Percentiles rank a stretch among this genome's conserved stretches.
Evolutionary conservation across 2,113 vertebrate genomes (phyloP).

Genomic region (Procavia capensis): DNA sequence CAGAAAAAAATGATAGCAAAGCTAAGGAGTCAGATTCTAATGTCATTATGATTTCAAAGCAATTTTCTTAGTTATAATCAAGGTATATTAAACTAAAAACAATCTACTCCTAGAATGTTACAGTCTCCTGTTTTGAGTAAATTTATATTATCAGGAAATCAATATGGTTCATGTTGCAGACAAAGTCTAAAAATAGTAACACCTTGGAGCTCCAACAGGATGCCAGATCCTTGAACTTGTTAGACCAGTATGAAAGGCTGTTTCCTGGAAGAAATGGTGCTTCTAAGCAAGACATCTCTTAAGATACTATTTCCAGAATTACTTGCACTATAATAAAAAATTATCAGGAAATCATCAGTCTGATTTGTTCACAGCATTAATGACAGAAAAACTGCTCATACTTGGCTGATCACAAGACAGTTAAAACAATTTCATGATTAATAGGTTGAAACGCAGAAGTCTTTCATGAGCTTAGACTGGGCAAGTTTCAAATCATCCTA

Average conservation of each 20-base stretch:
- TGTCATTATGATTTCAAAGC: conserved; percentile 45
- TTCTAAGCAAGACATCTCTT: conserved; percentile 65
- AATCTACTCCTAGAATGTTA: conserved; percentile 70
- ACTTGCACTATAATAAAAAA: conserved; percentile 56
- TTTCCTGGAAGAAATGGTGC: conserved; percentile 80
- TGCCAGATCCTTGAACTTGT: conserved; percentile 78
- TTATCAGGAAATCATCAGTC: conserved; percentile 53
- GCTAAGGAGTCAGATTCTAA: conserved; percentile 50
- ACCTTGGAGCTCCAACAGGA: conserved; percentile 72
- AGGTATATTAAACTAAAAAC: conserved; percentile 74
- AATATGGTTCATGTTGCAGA: conserved; percentile 79
- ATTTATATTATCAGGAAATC: conserved; percentile 83
- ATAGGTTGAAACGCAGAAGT: not conserved
- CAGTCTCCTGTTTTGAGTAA: conserved; percentile 82
- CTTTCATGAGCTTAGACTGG: conserved; percentile 1
- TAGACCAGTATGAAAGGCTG: conserved; percentile 66
- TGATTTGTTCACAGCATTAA: conserved; percentile 13
- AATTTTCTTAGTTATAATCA: conserved; percentile 79
- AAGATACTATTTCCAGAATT: conserved; percentile 74
- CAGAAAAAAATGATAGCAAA: conserved; percentile 55
- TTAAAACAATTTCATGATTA: conserved; percentile 28
- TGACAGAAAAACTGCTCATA: conserved; percentile 38
- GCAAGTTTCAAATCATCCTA: not conserved
- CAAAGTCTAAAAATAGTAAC: conserved; percentile 82
- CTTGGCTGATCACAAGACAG: not conserved